Conservation (phyloP, 1,140 invertebrate species). For the Trichonephila clavata region DNA sequence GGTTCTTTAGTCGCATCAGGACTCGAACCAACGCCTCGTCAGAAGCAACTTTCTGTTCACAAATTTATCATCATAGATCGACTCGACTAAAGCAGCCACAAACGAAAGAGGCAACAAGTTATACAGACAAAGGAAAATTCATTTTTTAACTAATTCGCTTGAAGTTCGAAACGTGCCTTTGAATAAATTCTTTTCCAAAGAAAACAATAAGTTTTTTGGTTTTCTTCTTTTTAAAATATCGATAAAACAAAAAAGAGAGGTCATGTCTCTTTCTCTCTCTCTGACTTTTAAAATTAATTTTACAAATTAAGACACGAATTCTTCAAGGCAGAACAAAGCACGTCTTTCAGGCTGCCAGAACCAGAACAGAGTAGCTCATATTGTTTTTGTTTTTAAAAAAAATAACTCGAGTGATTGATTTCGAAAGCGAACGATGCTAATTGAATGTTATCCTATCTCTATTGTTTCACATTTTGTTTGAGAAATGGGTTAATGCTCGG, state of each 20-base stretch:
- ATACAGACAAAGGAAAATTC: too few species aligned
- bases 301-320: neutral
- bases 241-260: too few species aligned
- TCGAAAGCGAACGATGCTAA: neutral
- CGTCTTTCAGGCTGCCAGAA: neutral
- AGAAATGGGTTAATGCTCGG: neutral
- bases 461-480: neutral
- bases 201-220: too few species aligned
- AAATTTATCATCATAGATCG: too few species aligned
- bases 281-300: neutral
- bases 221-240: too few species aligned
- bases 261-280: too few species aligned
- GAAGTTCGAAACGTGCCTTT: neutral
- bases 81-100: too few species aligned
- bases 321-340: neutral
- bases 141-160: too few species aligned
- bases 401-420: neutral
- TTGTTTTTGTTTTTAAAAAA: neutral
- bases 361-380: neutral
- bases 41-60: too few species aligned
- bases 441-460: neutral
- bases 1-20: too few species aligned
- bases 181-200: neutral
- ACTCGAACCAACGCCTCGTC: too few species aligned
- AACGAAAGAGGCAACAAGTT: neutral